Evolutionary conservation across 2,888 invertebrate species (phyloP).

Genomic region (Operophtera brumata): DNA sequence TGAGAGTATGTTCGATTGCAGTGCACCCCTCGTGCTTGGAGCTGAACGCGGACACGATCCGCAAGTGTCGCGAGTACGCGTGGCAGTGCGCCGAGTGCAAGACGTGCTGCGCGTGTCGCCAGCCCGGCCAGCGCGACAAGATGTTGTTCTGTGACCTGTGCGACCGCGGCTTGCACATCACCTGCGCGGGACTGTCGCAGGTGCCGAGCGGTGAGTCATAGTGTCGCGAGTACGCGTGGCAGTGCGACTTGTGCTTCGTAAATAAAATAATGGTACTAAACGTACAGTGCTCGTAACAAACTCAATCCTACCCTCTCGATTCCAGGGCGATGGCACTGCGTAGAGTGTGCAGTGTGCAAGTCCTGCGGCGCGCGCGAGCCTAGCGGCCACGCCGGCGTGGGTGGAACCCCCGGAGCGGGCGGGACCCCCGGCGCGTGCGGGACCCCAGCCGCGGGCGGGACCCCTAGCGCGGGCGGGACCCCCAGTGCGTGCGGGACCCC

Average conservation of each 20-base stretch:
- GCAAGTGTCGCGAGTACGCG: constrained; percentile 90
- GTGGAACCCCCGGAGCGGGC: constrained; percentile 31
- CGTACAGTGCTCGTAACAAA: neutral
- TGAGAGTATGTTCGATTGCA: constrained; percentile 41
- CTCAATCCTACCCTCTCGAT: neutral
- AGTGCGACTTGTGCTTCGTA: no score
- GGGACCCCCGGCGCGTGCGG: constrained; percentile 76
- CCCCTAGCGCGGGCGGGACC: constrained; percentile 73
- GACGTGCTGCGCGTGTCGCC: constrained; percentile 91
- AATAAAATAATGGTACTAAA: no score
- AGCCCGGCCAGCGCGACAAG: constrained; percentile 91
- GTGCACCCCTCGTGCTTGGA: constrained; percentile 94
- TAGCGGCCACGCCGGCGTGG: no score
- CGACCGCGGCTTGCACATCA: constrained; percentile 96
- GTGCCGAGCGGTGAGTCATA: constrained; percentile 86
- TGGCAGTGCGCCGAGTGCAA: constrained; percentile 98
- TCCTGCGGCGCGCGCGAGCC: constrained; percentile 78
- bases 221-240: no score
- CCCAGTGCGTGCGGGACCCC: constrained; percentile 71
- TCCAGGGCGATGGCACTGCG: constrained; percentile 92
- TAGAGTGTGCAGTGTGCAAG: constrained; percentile 86
- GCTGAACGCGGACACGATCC: constrained; percentile 90
- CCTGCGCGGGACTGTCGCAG: constrained; percentile 87
- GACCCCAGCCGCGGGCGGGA: constrained; percentile 26
- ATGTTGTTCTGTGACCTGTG: constrained; percentile 97